Base-by-base conservation (phyloP, 2,113 vertebrate genomes). In the Thermophis baileyi region DNA sequence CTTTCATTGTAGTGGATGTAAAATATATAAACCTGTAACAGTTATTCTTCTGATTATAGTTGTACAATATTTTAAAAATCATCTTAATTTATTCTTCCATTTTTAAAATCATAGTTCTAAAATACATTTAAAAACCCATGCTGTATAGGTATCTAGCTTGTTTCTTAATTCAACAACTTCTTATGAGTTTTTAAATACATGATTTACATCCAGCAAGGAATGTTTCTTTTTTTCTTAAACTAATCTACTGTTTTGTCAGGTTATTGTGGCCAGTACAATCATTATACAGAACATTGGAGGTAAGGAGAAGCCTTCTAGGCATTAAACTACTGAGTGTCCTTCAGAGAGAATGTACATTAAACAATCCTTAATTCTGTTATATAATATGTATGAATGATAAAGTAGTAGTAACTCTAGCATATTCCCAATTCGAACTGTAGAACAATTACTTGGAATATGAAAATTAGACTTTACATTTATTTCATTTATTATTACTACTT, bases 271-370 rank as follows among this genome's bases (percentile, higher is more conserved):
- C 94, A 95, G 97, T 94, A 98, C 98, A 63, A 98, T 99, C 97
- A 95, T 99, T 89, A 98, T 99, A 96, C 99, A 99, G 98, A 99
- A 99, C 95, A 98, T 99, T 92, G 99, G 99, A 95, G 99, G 99
- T 99, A 98, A 99, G 99, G 94, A 91, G 69, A 86, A 94, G 93
- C 90, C 25, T 16, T 89, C 6, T 7, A 46, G 12, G 10, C 51
- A 88, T 40, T 74, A 20, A 57, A 89, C 44, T 12, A 10, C 14
- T 93, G 81, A 40, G 30, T 4, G 11, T 20, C 86, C 20, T 87
- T 94, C 14, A 46, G 60, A 90, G 24, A 63, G 12, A n/a, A 69
- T 40, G 11, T 60, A 14, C 47, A 69, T 22, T 50, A 40, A 86
- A n/a, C n/a, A 46, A 5, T 81, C 40, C n/a, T 92, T 27, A 35